Conservation (phyloP, 2,797 vertebrate species). For the Falco berigora region DNA sequence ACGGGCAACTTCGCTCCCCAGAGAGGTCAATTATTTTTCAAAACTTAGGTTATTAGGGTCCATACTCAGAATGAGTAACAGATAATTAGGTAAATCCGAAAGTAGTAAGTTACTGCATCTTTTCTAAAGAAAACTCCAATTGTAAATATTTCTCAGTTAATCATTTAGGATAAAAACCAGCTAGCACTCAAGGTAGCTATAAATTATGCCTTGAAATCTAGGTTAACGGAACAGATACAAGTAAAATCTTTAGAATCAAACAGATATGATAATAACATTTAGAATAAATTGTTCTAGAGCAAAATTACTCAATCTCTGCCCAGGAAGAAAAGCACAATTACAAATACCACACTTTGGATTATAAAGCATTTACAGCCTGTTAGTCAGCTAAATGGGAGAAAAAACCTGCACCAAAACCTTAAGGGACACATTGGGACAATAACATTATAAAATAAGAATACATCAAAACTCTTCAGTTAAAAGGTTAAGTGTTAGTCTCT, state of each 20-base stretch:
- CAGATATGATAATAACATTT: not conserved
- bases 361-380: not conserved
- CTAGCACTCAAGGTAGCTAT: not conserved
- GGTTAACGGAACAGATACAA: not conserved
- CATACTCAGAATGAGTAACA: not conserved
- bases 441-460: constrained; percentile 62
- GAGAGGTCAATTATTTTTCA: not conserved
- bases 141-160: not conserved
- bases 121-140: not conserved
- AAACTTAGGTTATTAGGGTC: not conserved
- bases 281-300: not conserved
- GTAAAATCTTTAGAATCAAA: not conserved
- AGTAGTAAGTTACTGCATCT: not conserved
- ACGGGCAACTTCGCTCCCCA: not conserved
- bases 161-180: not conserved
- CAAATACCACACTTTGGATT: not conserved
- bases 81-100: not conserved
- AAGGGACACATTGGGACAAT: constrained; percentile 30
- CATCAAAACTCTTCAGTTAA: constrained; percentile 66
- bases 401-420: not conserved
- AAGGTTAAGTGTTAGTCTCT: constrained; percentile 76
- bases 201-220: not conserved
- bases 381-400: constrained; percentile 14
- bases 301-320: not conserved
- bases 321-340: not conserved